These are phyloP conservation scores for Chionodraco myersi DNA, from an alignment of 2,113 vertebrate genomes.

Conservation along the genomic window DNA sequence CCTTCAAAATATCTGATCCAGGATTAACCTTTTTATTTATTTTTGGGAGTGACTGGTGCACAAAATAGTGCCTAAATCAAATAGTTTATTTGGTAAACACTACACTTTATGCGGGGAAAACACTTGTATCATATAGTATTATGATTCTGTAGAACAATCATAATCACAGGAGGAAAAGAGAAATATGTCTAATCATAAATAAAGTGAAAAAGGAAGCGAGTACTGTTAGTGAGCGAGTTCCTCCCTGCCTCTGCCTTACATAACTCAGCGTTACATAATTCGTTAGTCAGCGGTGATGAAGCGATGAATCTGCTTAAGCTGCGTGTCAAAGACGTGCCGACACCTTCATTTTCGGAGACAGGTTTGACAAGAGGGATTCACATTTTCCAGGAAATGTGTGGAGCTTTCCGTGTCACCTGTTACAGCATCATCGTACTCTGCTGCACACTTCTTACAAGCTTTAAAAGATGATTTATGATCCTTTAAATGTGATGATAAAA, in stretches of 20 bases:
- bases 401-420: neutral
- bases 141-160: too few species aligned
- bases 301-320: conserved; percentile 20
- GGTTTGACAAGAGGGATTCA: neutral
- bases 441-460: neutral
- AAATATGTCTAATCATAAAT: too few species aligned
- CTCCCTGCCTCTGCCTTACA: conserved; percentile 36
- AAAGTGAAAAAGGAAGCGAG: neutral
- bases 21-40: too few species aligned
- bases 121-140: too few species aligned
- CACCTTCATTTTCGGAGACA: conserved; percentile 1
- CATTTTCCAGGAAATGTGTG: neutral
- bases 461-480: neutral
- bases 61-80: too few species aligned
- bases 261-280: conserved; percentile 68
- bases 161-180: too few species aligned
- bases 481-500: neutral
- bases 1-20: too few species aligned
- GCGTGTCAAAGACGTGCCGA: neutral
- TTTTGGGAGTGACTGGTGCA: too few species aligned
- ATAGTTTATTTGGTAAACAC: too few species aligned
- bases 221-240: conserved; percentile 16
- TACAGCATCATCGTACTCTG: neutral
- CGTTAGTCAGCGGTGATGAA: conserved; percentile 30
- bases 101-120: too few species aligned